phyloP scores from a whole-genome alignment of 2,113 vertebrate species.

The Heterotilapia buettikoferi region DNA sequence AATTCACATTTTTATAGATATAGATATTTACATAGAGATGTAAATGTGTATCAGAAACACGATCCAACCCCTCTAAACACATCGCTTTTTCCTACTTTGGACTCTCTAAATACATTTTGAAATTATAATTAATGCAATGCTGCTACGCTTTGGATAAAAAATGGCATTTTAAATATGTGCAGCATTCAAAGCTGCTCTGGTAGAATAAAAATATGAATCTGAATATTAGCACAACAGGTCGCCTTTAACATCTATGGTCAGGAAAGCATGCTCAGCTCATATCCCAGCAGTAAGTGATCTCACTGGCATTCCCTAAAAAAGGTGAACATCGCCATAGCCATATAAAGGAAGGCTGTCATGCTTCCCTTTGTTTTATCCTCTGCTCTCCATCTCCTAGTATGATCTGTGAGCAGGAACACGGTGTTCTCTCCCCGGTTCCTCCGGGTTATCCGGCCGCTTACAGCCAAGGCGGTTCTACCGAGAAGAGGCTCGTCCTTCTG shows the following conservation, averaged over 20 bases:
- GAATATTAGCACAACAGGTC: background rate
- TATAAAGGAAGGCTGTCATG: background rate
- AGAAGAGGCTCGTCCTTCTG: background rate
- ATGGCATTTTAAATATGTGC: background rate
- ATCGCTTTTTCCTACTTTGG: fast-evolving
- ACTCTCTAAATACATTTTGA: background rate
- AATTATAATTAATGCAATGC: background rate
- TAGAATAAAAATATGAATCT: background rate
- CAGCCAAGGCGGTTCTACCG: conserved; percentile 12
- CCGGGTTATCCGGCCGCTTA: background rate
- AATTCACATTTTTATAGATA: fast-evolving
- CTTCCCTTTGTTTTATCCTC: background rate
- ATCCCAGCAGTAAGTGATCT: background rate
- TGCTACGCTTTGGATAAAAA: background rate
- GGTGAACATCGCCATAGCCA: background rate
- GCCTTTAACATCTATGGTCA: background rate
- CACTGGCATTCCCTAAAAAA: background rate
- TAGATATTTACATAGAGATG: background rate
- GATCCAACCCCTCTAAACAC: background rate
- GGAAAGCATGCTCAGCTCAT: background rate
- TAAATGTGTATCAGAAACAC: background rate
- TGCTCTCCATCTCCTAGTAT: background rate
- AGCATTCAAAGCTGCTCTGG: background rate
- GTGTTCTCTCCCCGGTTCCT: conserved; percentile 28
- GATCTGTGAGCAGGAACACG: conserved; percentile 11